Evolutionary conservation across 2,113 vertebrate species (phyloP), one percentile per base, ranked within the genome.

Genomic region (Lontra canadensis): DNA sequence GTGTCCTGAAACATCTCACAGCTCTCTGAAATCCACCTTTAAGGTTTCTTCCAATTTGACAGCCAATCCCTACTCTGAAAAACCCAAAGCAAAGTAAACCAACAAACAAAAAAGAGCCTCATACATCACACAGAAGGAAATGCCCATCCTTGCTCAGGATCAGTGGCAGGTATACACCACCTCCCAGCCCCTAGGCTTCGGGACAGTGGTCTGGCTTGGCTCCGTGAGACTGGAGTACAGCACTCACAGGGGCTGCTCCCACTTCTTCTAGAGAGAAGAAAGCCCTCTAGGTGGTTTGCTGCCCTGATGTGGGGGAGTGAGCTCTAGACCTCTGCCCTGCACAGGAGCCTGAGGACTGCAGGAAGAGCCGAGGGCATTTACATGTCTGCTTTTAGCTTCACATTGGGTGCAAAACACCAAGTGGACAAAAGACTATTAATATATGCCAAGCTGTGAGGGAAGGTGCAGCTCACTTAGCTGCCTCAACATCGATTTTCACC

Each of bases 401-500:
- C 79, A 57, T 74, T 52, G 12, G 96, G 88, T 96, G 92, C 79
- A 94, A n/a, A 93, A 57, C 6, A 83, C 82, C 86, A 57, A 80
- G 4, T 78, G 97, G 78, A 88, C 89, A 83, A 97, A 96, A 85
- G 69, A 36, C 96, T 61, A 92, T 90, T 97, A 94, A 97, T 96
- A 96, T 74, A 39, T 21, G 97, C 85, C 89, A 81, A 82, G 81
- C 90, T 85, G 81, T n/a, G 80, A 95, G 69, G 95, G 83, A 94
- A 73, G 87, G 80, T 23, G 14, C n/a, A n/a, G 94, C 90, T 98
- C 84, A 82, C 73, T 96, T 96, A 90, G n/a, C 89, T 73, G 31
- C 42, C 82, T 97, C 55, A 59, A 67, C 91, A 98, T 96, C 82
- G 90, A 91, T 98, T 98, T 98, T 94, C 94, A 78, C 94, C 96